Base-by-base conservation (phyloP, 2,888 invertebrate species). In the Athetis lepigone region DNA sequence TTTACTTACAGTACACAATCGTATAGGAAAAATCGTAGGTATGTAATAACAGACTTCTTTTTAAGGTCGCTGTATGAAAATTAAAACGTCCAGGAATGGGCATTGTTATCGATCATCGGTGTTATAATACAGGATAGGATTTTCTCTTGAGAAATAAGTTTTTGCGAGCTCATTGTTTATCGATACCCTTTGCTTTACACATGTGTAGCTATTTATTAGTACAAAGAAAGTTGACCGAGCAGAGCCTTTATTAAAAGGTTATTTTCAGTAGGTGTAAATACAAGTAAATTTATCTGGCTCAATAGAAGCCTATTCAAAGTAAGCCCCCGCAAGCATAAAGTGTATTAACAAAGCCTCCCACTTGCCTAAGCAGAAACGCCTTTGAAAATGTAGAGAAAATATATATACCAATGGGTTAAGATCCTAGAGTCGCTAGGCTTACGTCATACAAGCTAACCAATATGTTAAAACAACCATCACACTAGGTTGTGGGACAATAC, bases 1-100 rank as follows among this genome's bases (percentile, higher is more conserved):
- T 86, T 83, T 75, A 76, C 80, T 82, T 83, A 79, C 80, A 70
- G 64, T 73, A 40, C 46, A 69, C 61, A 80, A 72, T 74, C 58
- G 61, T 63, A 55, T 49, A 63, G 67, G 75, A 78, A 82, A 82
- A 80, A 77, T 56, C 39, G 21, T 11, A 46, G 52, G 70, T 74
- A 66, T 75, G 61, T 75, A 72, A 70, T 76, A 70, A 62, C 63
- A 74, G 65, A 58, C 68, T 56, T 77, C 42, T 75, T 67, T 49
- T 36, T 70, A 75, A 82, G 79, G 73, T 75, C 69, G 49, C 36
- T 66, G 64, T 50, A 78, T 75, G 56, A 78, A 74, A 77, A 77
- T 75, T 69, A 70, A 59, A 77, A 74, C 79, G 70, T 67, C 64
- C 66, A 63, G 39, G 74, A 80, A 79, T 60, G 70, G 46, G 55